Evolutionary conservation across 2,888 invertebrate genomes (phyloP).

Genomic region (Drosophila stalkeri): DNA sequence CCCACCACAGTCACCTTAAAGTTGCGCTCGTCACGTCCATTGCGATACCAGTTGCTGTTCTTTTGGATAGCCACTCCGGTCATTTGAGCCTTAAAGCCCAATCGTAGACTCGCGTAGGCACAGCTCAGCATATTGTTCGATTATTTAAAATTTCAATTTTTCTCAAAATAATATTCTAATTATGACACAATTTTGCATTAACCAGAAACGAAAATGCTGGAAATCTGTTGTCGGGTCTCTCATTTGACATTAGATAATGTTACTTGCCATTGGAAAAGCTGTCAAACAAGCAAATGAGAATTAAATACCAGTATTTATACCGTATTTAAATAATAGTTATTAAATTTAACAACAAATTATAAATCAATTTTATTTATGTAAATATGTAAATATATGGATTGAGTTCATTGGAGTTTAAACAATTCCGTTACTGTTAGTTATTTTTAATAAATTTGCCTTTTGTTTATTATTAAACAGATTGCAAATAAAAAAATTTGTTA

Average conservation of each 20-base stretch:
- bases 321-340: no score
- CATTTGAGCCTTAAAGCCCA: background rate
- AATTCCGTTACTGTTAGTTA: no score
- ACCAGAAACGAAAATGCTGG: background rate
- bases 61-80: background rate
- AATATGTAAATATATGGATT: no score
- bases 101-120: background rate
- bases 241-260: background rate
- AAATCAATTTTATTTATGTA: no score
- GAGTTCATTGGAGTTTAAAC: no score
- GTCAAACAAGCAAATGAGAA: background rate
- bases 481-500: no score
- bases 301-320: no score
- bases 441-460: no score
- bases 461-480: no score
- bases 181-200: background rate
- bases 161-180: background rate
- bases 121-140: conserved; percentile 6
- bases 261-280: background rate
- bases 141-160: conserved; percentile 10
- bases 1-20: conserved; percentile 96
- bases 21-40: conserved; percentile 12
- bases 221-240: background rate
- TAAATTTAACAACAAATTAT: no score
- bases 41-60: background rate